Conservation (phyloP, 1,140 invertebrate species). For the Trichogramma pretiosum region DNA sequence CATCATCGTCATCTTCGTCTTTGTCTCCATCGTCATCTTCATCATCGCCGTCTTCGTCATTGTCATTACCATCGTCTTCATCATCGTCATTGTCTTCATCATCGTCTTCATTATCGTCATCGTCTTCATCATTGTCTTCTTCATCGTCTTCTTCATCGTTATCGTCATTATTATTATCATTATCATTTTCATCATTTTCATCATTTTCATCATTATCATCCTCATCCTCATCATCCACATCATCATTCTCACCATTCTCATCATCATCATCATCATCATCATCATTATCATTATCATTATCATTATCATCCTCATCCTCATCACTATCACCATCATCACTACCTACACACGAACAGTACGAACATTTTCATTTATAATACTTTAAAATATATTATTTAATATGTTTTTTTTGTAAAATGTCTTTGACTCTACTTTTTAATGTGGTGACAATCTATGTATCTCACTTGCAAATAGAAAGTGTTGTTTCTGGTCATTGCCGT, state of each 20-base stretch:
- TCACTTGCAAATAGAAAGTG: no score
- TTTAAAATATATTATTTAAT: background rate
- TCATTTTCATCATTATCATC: slow-evolving; percentile 41
- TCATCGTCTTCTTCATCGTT: slow-evolving; percentile 32
- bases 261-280: slow-evolving; percentile 48
- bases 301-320: slow-evolving; percentile 42
- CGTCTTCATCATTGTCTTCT: slow-evolving; percentile 31
- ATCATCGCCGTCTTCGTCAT: slow-evolving; percentile 37
- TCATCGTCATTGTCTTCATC: no score
- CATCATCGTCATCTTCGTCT: slow-evolving; percentile 37
- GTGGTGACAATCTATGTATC: no score
- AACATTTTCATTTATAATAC: slow-evolving; percentile 16
- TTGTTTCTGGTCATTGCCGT: no score
- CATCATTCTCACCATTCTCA: slow-evolving; percentile 43
- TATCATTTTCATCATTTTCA: slow-evolving; percentile 41
- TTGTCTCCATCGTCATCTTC: slow-evolving; percentile 34
- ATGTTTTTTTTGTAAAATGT: no score
- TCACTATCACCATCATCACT: slow-evolving; percentile 49
- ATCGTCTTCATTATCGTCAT: slow-evolving; percentile 37
- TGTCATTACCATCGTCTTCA: slow-evolving; percentile 33
- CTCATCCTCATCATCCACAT: slow-evolving; percentile 43
- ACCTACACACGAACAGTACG: slow-evolving; percentile 36
- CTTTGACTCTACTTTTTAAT: no score
- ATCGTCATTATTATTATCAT: slow-evolving; percentile 44
- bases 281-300: slow-evolving; percentile 41